phyloP scores from a whole-genome alignment of 1,140 invertebrate genomes.

The Maniola jurtina region DNA sequence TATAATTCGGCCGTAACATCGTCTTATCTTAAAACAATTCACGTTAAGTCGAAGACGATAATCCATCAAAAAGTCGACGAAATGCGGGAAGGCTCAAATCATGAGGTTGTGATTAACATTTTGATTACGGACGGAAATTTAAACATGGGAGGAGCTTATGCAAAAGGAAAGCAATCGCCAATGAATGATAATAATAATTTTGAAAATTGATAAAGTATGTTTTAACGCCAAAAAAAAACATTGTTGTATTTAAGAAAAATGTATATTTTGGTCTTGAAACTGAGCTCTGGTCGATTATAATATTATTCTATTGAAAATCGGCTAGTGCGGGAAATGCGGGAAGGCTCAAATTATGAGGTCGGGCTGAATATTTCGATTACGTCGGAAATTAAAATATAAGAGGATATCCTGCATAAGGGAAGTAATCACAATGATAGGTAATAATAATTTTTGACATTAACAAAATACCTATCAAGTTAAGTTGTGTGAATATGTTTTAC shows the following conservation, averaged over 20 bases:
- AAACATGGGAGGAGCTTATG: not conserved
- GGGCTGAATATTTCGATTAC: not conserved
- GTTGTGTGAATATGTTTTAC: no score
- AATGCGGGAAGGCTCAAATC: not conserved
- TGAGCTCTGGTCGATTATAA: not conserved
- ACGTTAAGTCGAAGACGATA: not conserved
- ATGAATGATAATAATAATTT: no score
- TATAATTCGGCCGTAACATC: no score
- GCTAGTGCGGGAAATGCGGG: not conserved
- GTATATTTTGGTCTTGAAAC: no score
- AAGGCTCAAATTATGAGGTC: not conserved
- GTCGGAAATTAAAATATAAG: not conserved
- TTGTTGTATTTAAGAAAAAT: no score
- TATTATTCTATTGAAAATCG: not conserved
- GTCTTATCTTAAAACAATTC: not conserved
- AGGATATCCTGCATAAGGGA: not conserved
- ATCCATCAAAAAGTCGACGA: not conserved
- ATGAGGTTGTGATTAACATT: not conserved
- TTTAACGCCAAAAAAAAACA: no score
- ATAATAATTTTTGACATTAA: no score
- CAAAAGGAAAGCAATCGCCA: not conserved
- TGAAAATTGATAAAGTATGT: no score
- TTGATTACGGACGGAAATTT: not conserved
- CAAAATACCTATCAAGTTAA: no score
- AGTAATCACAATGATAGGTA: not conserved